Evolutionary conservation across 2,113 vertebrate species (phyloP).

Genomic region (Prinia subflava): DNA sequence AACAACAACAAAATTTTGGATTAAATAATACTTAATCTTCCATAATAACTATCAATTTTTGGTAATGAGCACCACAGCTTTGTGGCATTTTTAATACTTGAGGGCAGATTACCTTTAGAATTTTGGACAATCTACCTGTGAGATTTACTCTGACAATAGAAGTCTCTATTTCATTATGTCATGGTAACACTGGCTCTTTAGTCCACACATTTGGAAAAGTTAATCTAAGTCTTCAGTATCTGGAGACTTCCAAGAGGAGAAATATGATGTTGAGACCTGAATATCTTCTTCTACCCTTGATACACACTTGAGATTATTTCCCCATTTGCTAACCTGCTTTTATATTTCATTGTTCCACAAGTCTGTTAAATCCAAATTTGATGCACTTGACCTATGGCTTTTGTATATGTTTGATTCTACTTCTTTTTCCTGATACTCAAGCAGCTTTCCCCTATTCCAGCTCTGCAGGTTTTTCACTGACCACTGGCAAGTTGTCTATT

Average conservation of each 20-base stretch:
- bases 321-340: neutral
- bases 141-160: neutral
- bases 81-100: neutral
- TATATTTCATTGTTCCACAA: neutral
- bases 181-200: neutral
- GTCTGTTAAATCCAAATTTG: neutral
- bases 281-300: neutral
- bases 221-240: neutral
- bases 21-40: neutral
- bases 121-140: neutral
- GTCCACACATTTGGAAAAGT: neutral
- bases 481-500: neutral
- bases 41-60: neutral
- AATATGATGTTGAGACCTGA: neutral
- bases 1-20: neutral
- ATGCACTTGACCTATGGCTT: neutral
- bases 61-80: neutral
- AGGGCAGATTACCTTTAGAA: neutral
- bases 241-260: neutral
- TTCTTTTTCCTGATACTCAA: neutral
- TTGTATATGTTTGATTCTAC: neutral
- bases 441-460: neutral
- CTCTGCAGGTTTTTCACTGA: neutral
- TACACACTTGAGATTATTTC: neutral
- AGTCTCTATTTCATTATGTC: neutral